phyloP scores from a whole-genome alignment of 2,888 invertebrate species.

The Nyleta sp. region DNA sequence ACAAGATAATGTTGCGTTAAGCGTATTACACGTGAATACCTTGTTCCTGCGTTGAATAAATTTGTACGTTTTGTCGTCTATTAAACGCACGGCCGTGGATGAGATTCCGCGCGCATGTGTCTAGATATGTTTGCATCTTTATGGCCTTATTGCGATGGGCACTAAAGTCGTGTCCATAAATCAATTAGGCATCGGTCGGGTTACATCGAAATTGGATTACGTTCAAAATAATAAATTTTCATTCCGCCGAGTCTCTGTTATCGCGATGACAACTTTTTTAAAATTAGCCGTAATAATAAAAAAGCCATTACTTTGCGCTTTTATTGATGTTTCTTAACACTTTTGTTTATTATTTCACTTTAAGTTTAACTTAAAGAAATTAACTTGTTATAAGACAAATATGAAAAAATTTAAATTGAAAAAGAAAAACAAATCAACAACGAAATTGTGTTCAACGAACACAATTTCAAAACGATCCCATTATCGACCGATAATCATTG shows the following conservation, averaged over 20 bases:
- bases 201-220: constrained; percentile 47
- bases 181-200: constrained; percentile 42
- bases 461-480: background rate
- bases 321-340: too few species aligned
- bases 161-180: constrained; percentile 48
- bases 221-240: constrained; percentile 50
- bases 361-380: too few species aligned
- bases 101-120: constrained; percentile 29
- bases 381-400: too few species aligned
- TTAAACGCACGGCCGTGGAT: constrained; percentile 38
- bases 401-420: too few species aligned
- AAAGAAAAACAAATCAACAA: too few species aligned
- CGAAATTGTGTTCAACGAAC: too few species aligned
- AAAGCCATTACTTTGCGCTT: too few species aligned
- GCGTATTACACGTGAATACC: constrained; percentile 53
- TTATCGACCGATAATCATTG: background rate
- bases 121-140: constrained; percentile 54
- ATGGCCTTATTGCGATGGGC: constrained; percentile 47
- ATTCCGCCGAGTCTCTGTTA: constrained; percentile 9
- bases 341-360: too few species aligned
- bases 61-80: constrained; percentile 58
- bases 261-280: constrained; percentile 12
- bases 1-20: constrained; percentile 57
- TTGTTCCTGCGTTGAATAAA: constrained; percentile 55
- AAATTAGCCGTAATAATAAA: background rate